Conservation (phyloP, 1,140 invertebrate species). For the Cydia strobilella region DNA sequence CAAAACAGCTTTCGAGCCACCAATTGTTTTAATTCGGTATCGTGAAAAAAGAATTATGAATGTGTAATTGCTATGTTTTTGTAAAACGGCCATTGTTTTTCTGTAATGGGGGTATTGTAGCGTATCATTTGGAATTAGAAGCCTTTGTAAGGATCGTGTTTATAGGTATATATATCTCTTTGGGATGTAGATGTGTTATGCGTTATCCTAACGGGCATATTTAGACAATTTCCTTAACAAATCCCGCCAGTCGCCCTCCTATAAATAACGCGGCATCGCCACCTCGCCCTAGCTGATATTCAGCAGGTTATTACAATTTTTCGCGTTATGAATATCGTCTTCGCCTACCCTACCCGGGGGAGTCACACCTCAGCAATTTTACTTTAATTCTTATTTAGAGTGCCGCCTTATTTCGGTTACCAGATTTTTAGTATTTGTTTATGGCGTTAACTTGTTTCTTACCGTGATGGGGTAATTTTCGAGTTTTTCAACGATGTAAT, state of each 20-base stretch:
- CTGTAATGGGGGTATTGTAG: slow-evolving; percentile 33
- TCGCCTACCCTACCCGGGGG: slow-evolving; percentile 56
- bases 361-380: slow-evolving; percentile 77
- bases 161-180: slow-evolving; percentile 36
- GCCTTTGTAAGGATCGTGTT: slow-evolving; percentile 44
- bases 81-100: slow-evolving; percentile 50
- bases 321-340: slow-evolving; percentile 77
- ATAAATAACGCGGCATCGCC: slow-evolving; percentile 31
- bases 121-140: slow-evolving; percentile 22
- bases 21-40: slow-evolving; percentile 70
- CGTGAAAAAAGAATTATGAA: slow-evolving; percentile 64
- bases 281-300: slow-evolving; percentile 49
- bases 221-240: slow-evolving; percentile 74
- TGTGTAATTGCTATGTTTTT: slow-evolving; percentile 62
- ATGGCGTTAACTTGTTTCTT: slow-evolving; percentile 63
- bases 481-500: slow-evolving; percentile 60
- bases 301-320: slow-evolving; percentile 78
- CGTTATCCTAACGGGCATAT: slow-evolving; percentile 53
- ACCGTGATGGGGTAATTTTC: slow-evolving; percentile 64
- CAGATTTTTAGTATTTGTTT: slow-evolving; percentile 79
- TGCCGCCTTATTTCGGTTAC: slow-evolving; percentile 74
- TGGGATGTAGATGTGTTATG: slow-evolving; percentile 44
- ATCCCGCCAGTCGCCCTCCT: slow-evolving; percentile 58
- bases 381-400: slow-evolving; percentile 79
- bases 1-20: slow-evolving; percentile 56